Percentiles rank a stretch among this genome's conserved stretches.
Evolutionary conservation across 2,113 vertebrate genomes (phyloP).

Genomic region (Speoplatyrhinus poulsoni): DNA sequence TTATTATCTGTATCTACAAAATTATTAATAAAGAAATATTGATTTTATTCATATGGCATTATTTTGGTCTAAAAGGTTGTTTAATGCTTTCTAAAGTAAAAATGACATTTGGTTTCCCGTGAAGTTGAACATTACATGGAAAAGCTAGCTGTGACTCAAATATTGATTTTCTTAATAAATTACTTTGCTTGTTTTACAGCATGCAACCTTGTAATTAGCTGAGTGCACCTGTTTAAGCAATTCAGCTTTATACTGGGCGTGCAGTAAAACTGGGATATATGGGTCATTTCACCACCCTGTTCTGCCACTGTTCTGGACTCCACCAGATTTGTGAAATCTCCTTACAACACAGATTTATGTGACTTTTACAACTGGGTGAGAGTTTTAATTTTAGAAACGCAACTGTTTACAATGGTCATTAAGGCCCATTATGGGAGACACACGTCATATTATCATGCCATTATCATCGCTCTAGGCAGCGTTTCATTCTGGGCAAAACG

Average conservation of each 20-base stretch:
- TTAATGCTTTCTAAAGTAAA: too few relatives aligned
- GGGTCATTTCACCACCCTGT: conserved; percentile 23
- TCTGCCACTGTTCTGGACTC: conserved; percentile 17
- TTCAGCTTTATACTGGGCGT: conserved; percentile 25
- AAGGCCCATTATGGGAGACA: conserved; percentile 36
- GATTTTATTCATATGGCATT: too few relatives aligned
- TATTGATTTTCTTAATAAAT: conserved; percentile 32
- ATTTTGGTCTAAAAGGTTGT: too few relatives aligned
- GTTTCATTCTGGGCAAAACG: conserved; percentile 48
- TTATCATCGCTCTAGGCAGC: conserved; percentile 36
- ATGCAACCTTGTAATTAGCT: conserved; percentile 20
- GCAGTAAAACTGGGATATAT: conserved; percentile 31
- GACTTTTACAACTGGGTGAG: conserved; percentile 46
- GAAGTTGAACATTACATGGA: too few relatives aligned
- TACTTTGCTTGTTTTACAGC: conserved; percentile 37
- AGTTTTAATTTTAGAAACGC: conserved; percentile 58
- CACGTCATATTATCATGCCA: conserved; percentile 49
- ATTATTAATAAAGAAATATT: too few relatives aligned
- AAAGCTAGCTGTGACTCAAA: conserved; percentile 5
- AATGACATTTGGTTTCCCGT: too few relatives aligned
- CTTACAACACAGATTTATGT: conserved; percentile 35
- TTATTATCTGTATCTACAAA: too few relatives aligned
- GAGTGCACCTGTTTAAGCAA: conserved; percentile 52
- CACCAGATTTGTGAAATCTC: conserved; percentile 44
- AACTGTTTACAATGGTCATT: conserved; percentile 57